Base-by-base conservation (phyloP, 2,888 invertebrate genomes). In the Dioctria rufipes region DNA sequence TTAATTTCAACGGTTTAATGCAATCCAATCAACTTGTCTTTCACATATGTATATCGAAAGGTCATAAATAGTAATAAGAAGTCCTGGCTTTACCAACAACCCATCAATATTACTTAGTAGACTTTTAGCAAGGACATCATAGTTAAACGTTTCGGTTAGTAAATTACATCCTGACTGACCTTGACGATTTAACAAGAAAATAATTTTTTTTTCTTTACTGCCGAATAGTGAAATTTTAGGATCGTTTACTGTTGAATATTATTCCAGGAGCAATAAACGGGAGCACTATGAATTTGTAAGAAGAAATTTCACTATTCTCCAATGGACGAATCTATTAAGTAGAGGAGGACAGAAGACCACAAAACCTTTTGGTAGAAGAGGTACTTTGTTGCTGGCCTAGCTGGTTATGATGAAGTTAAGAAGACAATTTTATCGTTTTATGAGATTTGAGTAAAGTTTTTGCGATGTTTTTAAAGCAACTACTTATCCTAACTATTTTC, bases 131-230 rank as follows among this genome's bases (percentile, higher is more conserved):
- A 73, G 73, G 73, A 60, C 73, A 73, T 8, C 42, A 42, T 40
- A 73, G 25, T 25, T 25, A 54, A 51, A 73, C 40, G 13, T 58
- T 73, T 43, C 13, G 42, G 73, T 54, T 73, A 11, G n/a, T 39
- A 39, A 73, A 73, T 60, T 54, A 73, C 69, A 25, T 25, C 51
- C 43, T 43, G 13, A 25, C 43, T 43, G 13, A 25, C 73, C 73
- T 73, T 73, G 73, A 73, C 73, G 60, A 13, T 73, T 73, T 73
- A 73, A 73, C 60, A 73, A 73, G 73, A 73, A 73, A 60, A 40
- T 60, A n/a, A 42, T 25, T 25, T 42, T 60, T 58, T 60, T 73
- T 73, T 40, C 42, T n/a, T 73, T 54, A 8, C 11, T 13, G 40
- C 39, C n/a, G 5, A 37, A 8, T n/a, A 4, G 11, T 1, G 69